A percentile compares a stretch with the other conserved stretches of the same genome.
Conservation (phyloP, 2,797 vertebrate species). For the Hozukius guyotensis region DNA sequence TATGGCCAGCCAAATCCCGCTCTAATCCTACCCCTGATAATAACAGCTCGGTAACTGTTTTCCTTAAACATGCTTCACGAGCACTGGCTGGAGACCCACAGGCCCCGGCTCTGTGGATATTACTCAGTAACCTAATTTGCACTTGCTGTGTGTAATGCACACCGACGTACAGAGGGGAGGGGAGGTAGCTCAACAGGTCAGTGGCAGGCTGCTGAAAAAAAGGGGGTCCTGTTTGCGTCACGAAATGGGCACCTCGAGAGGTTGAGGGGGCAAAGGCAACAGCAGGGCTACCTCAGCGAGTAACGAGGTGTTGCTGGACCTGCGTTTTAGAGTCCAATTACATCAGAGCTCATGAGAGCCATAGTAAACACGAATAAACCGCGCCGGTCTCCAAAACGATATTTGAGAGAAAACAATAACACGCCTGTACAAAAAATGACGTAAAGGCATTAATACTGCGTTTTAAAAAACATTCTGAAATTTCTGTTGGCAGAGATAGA, state of each 20-base stretch:
- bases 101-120: constrained; percentile 70
- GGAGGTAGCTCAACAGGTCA: constrained; percentile 64
- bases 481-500: constrained; percentile 54
- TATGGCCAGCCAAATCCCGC: constrained; percentile 77
- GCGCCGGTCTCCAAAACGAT: constrained; percentile 30
- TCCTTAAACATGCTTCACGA: constrained; percentile 72
- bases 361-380: constrained; percentile 69
- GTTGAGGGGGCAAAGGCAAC: constrained; percentile 70
- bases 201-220: constrained; percentile 35
- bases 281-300: constrained; percentile 53
- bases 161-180: constrained; percentile 60
- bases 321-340: constrained; percentile 73
- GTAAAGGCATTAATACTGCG: constrained; percentile 55
- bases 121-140: constrained; percentile 83
- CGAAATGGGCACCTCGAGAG: constrained; percentile 62
- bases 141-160: constrained; percentile 82
- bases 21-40: constrained; percentile 83
- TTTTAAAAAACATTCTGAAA: constrained; percentile 45
- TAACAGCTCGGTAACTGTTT: constrained; percentile 78
- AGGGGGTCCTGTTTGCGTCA: constrained; percentile 62
- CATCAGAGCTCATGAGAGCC: constrained; percentile 74
- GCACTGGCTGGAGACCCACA: constrained; percentile 61
- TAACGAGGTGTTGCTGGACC: constrained; percentile 84
- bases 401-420: constrained; percentile 71
- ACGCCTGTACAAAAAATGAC: constrained; percentile 55